Evolutionary conservation across 1,140 invertebrate genomes (phyloP), one percentile per base, ranked within the genome.

Genomic region (Drosophila nigromelanica): DNA sequence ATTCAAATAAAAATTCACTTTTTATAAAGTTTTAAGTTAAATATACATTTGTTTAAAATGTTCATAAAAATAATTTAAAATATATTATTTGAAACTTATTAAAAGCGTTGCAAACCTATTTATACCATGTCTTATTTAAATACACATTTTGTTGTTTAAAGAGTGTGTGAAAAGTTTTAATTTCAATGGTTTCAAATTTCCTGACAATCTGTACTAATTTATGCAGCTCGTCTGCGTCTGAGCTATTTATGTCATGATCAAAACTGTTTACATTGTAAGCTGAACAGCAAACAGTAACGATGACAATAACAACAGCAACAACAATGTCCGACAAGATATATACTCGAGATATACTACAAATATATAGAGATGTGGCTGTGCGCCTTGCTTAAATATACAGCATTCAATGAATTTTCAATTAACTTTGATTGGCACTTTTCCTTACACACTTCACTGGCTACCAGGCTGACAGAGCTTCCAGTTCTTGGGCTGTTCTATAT

Each of bases 351-450:
- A 80, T 14, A 64, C 27, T 58, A 50, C 39, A 45, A 14, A 55
- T 66, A 10, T 50, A 71, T 75, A 35, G 52, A 61, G 66, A 69
- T 85, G 76, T 85, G 59, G 33, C 8, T 68, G 74, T 27, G 27
- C 27, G 27, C 50, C 78, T 75, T 73, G 78, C 82, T 86, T 82
- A 87, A 86, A 86, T 86, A 86, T 87, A 87, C 82, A 87, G 70
- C 75, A 87, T 87, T 87, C 82, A 87, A 87, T 87, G 82, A 87
- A 87, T 89, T 89, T 87, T 87, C 83, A 87, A 87, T 89, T 83
- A 87, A 89, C 83, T 87, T 87, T 87, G 83, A 87, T 87, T 87
- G 82, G 76, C 82, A 87, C 82, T 87, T 87, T 87, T 87, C 78
- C 82, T 82, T 79, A 79, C 67, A 66, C 69, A 71, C 81, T 75